These are phyloP conservation scores for Huso huso DNA, from an alignment of 2,797 vertebrate genomes.

Conservation along the genomic window DNA sequence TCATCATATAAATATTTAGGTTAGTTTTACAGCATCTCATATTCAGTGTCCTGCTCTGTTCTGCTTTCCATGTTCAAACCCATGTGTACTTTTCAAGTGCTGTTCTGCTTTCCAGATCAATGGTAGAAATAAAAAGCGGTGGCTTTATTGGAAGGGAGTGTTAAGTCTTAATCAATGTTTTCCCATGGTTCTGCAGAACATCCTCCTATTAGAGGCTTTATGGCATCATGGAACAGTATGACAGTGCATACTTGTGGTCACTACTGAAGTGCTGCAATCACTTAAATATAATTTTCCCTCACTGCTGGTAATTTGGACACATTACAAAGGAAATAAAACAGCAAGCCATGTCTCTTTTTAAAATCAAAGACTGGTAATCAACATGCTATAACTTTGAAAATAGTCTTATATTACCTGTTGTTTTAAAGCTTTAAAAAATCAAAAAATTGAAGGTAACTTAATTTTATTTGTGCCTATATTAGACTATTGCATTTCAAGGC, in stretches of 20 bases:
- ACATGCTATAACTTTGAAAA: constrained; percentile 29
- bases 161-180: constrained; percentile 2
- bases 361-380: constrained; percentile 59
- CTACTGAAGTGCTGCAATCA: constrained; percentile 57
- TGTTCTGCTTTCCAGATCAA: too few relatives aligned
- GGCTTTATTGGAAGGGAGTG: background rate
- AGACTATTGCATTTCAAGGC: background rate
- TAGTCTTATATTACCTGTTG: background rate
- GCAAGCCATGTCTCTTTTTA: constrained; percentile 55
- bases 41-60: background rate
- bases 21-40: background rate
- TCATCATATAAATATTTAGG: background rate
- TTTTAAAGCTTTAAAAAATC: constrained; percentile 1
- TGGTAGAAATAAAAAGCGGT: background rate
- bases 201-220: background rate
- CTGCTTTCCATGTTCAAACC: background rate
- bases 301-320: constrained; percentile 47
- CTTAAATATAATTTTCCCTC: constrained; percentile 56
- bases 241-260: constrained; percentile 56
- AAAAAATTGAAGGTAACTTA: background rate
- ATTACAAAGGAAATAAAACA: constrained; percentile 59
- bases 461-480: background rate
- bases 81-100: background rate
- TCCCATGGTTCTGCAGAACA: background rate
- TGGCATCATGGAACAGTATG: constrained; percentile 4